Evolutionary conservation across 2,888 invertebrate genomes (phyloP).

Genomic region (Deroplatys truncata): DNA sequence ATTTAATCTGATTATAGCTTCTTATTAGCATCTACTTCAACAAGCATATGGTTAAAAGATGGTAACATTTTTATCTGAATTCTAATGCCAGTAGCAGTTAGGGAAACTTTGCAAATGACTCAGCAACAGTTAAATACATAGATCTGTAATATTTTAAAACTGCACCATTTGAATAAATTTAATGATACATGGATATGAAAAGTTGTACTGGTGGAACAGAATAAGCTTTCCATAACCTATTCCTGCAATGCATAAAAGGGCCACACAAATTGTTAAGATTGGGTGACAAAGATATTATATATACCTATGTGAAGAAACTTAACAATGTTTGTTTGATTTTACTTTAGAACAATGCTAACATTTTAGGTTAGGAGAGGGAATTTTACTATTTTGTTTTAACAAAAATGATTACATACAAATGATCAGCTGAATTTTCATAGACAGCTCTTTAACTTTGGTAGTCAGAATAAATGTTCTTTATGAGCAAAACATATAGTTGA

Average conservation of each 20-base stretch:
- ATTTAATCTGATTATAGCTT: too few relatives aligned
- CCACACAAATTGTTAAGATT: neutral
- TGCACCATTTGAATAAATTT: neutral
- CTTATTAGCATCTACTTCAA: too few relatives aligned
- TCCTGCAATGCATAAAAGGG: neutral
- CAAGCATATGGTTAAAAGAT: too few relatives aligned
- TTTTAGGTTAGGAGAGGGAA: neutral
- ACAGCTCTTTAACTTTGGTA: neutral
- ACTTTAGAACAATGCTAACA: neutral
- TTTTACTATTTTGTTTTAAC: neutral
- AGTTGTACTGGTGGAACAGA: too few relatives aligned
- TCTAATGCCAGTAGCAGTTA: too few relatives aligned
- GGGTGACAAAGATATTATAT: neutral
- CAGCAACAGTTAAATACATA: too few relatives aligned
- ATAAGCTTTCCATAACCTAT: neutral
- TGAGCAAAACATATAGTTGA: neutral
- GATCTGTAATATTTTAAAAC: neutral
- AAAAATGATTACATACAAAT: neutral
- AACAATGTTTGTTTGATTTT: neutral
- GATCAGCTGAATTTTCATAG: neutral
- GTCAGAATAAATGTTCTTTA: neutral
- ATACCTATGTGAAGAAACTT: neutral
- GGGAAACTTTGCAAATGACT: too few relatives aligned
- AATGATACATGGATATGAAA: neutral
- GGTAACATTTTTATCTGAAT: too few relatives aligned